A percentile compares a stretch with the other conserved stretches of the same genome.
Evolutionary conservation across 1,140 invertebrate species (phyloP).

Genomic region (Macrostomum lignano): DNA sequence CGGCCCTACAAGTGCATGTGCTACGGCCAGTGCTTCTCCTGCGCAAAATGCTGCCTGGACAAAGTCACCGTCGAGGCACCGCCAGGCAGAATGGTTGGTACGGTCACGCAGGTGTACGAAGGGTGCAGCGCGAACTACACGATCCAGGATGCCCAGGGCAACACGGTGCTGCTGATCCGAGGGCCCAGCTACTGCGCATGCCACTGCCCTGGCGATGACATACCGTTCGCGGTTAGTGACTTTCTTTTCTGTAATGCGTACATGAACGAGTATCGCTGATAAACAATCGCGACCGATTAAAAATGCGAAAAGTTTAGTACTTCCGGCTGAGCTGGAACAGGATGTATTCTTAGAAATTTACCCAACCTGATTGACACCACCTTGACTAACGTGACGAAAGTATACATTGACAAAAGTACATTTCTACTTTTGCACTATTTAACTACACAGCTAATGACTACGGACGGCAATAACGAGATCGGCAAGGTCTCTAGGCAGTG

Average conservation of each 20-base stretch:
- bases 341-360: too few species aligned
- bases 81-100: conserved; percentile 7
- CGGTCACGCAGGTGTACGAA: conserved; percentile 7
- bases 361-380: too few species aligned
- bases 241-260: too few species aligned
- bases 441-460: conserved; percentile 9
- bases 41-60: conserved; percentile 6
- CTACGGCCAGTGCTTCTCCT: conserved; percentile 25
- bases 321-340: too few species aligned
- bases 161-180: not conserved
- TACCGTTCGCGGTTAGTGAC: not conserved
- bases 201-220: conserved; percentile 1
- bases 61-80: conserved; percentile 8
- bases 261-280: too few species aligned
- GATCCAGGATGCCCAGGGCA: not conserved
- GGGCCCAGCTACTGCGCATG: not conserved
- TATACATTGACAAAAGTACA: too few species aligned
- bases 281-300: too few species aligned
- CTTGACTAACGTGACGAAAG: too few species aligned
- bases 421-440: too few species aligned
- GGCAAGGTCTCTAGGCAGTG: conserved; percentile 16
- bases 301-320: too few species aligned
- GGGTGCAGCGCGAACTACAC: not conserved
- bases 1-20: conserved; percentile 44
- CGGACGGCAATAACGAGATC: conserved; percentile 8